Base-by-base conservation (phyloP, 2,113 vertebrate genomes). In the Macrotus californicus region DNA sequence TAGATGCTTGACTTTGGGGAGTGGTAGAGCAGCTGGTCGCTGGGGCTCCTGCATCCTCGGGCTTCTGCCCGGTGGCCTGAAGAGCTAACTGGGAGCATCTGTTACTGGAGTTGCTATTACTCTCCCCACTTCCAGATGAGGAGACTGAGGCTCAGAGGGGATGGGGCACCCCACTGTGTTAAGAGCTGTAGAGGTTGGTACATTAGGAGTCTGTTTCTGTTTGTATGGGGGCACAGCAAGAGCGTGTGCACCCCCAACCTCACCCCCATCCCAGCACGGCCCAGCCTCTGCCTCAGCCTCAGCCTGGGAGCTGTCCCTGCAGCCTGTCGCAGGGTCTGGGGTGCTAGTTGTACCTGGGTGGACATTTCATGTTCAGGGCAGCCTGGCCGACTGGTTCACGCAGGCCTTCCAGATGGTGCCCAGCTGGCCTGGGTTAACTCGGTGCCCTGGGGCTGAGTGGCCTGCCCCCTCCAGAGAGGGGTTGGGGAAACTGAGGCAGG, bases 11-110 rank as follows among this genome's bases (percentile, higher is more conserved):
- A 7, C 56, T 36, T 46, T 0, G 8, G 87, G 56, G 29, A 69
- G 76, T 1, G 0, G 8, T 1, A 11, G 24, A 24, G 34, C 2
- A 16, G 76, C 52, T 56, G 2, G 2, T 69, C 46, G 36, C 7
- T 24, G n/a, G 15, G 15, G 16, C 10, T 34, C n/a, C n/a, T 11
- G 24, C 10, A 4, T 46, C 15, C 54, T 70, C 0, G 0, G 69
- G 59, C 66, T 50, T 41, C 70, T 52, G 73, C 64, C 39, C 1
- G 0, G 10, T 3, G 31, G 43, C 70, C 83, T 19, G 11, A 59
- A 4, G 18, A 54, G 52, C 75, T 39, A 10, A 13, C 1, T 36
- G 48, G 72, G 41, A 76, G 16, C 50, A 1, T 59, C 26, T 9
- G 6, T 9, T 12, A 31, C 7, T 29, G 56, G 18, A 6, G 36